Base-by-base conservation (phyloP, 2,797 vertebrate genomes). In the Micromesistius poutassou region DNA sequence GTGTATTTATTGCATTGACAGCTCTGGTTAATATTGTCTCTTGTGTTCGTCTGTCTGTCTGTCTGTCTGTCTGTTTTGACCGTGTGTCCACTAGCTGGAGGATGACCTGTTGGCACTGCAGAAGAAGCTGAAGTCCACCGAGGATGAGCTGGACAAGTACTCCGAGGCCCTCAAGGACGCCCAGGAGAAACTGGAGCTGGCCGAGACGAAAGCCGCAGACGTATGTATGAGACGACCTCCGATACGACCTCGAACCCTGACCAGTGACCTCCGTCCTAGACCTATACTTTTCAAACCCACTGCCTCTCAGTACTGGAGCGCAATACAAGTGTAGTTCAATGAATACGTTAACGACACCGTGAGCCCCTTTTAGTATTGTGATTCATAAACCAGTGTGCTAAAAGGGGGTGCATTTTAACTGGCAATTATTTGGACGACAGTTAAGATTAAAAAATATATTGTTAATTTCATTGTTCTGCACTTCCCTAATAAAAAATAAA, bases 121-220 rank as follows among this genome's bases (percentile, higher is more conserved):
- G 94, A 99, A 99, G 95, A 99, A 98, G 91, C 94, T 99, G 90
- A 99, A 99, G 90, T 88, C 89, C 89, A 99, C 98, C 42, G 98
- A 99, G 90, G 98, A 99, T 94, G 98, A 99, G 90, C 93, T 99
- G 94, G 96, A 98, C 94, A 99, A 99, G 90, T 99, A 99, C 92
- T 98, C 96, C 3, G 97, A 98, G 91, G 97, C 97, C 81, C 94
- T 99, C 90, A 99, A 99, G 94, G 97, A 99, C 93, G 98, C 98
- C 86, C 98, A 99, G 93, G 98, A 99, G 94, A 99, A 98, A 92
- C 93, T 99, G 95, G 97, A 99, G 88, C 90, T 98, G 77, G 98
- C 98, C 73, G 98, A 99, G 92, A 99, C 97, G 95, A 99, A 98
- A 89, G 98, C 98, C 91, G 92, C 96, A 76, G 97, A 98, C 89